Conservation (phyloP, 1,140 invertebrate genomes). For the Contarinia nasturtii region DNA sequence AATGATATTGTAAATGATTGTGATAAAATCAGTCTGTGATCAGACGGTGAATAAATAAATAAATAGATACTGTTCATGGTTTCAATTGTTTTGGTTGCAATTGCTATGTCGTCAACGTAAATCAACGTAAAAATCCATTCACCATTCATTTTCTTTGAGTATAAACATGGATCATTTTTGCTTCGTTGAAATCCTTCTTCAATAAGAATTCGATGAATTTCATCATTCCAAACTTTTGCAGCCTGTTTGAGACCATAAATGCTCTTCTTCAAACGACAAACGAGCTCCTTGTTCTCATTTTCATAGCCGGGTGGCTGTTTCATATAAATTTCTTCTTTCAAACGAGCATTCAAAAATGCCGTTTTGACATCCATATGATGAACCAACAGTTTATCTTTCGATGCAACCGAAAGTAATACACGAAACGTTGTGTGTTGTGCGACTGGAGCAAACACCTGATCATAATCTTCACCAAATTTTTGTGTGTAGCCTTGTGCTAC, state of each 20-base stretch:
- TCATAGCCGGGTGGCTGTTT: slow-evolving; percentile 16
- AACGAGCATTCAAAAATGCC: slow-evolving; percentile 20
- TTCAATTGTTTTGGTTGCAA: slow-evolving; percentile 3
- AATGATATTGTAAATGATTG: too few species aligned
- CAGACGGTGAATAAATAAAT: too few species aligned
- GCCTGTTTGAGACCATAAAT: slow-evolving; percentile 26
- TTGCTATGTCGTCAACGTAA: slow-evolving; percentile 7
- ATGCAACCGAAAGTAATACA: slow-evolving; percentile 7
- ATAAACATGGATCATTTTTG: slow-evolving; percentile 8
- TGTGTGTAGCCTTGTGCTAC: slow-evolving; percentile 17
- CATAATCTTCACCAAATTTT: slow-evolving; percentile 1
- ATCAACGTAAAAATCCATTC: slow-evolving; percentile 4
- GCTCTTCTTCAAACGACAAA: slow-evolving; percentile 17
- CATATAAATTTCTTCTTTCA: slow-evolving; percentile 22
- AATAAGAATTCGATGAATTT: slow-evolving; percentile 6
- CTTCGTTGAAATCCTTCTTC: slow-evolving; percentile 4
- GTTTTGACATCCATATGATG: slow-evolving; percentile 13
- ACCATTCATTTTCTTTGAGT: slow-evolving; percentile 1
- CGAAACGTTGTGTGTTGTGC: slow-evolving; percentile 8
- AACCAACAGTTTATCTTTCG: slow-evolving; percentile 2
- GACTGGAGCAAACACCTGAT: slow-evolving; percentile 1
- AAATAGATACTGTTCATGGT: neutral
- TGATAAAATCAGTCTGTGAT: too few species aligned
- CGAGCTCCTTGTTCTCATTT: slow-evolving; percentile 7
- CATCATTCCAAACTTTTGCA: slow-evolving; percentile 21